Conservation (phyloP, 2,888 invertebrate genomes). For the Chesias legatella region DNA sequence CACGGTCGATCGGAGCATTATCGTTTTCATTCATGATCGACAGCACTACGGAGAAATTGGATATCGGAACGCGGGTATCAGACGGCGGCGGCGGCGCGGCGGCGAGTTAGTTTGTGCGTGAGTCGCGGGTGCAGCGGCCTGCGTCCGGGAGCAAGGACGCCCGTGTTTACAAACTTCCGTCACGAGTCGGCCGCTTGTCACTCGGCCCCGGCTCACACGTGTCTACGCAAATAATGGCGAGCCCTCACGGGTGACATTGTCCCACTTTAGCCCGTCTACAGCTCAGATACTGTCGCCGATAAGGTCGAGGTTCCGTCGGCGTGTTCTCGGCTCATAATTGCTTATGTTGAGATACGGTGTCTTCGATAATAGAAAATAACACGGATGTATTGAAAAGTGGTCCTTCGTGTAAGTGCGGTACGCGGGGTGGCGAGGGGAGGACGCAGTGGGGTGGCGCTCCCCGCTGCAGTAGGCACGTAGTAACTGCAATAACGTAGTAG, state of each 20-base stretch:
- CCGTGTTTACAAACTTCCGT: slow-evolving; percentile 77
- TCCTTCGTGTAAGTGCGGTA: slow-evolving; percentile 66
- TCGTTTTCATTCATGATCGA: slow-evolving; percentile 60
- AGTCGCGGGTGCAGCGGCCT: slow-evolving; percentile 47
- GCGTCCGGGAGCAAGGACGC: slow-evolving; percentile 70
- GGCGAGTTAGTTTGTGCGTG: slow-evolving; percentile 66
- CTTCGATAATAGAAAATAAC: slow-evolving; percentile 34
- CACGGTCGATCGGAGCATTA: slow-evolving; percentile 56
- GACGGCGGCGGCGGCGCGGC: slow-evolving; percentile 39
- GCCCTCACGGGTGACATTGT: slow-evolving; percentile 75
- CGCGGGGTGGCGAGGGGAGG: slow-evolving; percentile 63
- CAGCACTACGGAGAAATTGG: slow-evolving; percentile 46
- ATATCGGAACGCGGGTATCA: slow-evolving; percentile 34
- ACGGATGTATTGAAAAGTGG: slow-evolving; percentile 55
- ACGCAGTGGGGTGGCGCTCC: slow-evolving; percentile 69
- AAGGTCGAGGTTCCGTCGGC: slow-evolving; percentile 48
- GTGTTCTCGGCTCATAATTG: slow-evolving; percentile 34
- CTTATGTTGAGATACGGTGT: slow-evolving; percentile 22
- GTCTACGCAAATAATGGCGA: slow-evolving; percentile 76
- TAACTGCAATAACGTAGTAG: slow-evolving; percentile 79
- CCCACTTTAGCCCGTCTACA: slow-evolving; percentile 69
- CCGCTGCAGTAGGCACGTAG: slow-evolving; percentile 76
- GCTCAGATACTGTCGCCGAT: slow-evolving; percentile 62
- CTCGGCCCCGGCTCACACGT: slow-evolving; percentile 59
- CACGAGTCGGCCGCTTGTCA: slow-evolving; percentile 69